Conservation (phyloP, 2,888 invertebrate species). For the Scaptomyza caliginosa region DNA sequence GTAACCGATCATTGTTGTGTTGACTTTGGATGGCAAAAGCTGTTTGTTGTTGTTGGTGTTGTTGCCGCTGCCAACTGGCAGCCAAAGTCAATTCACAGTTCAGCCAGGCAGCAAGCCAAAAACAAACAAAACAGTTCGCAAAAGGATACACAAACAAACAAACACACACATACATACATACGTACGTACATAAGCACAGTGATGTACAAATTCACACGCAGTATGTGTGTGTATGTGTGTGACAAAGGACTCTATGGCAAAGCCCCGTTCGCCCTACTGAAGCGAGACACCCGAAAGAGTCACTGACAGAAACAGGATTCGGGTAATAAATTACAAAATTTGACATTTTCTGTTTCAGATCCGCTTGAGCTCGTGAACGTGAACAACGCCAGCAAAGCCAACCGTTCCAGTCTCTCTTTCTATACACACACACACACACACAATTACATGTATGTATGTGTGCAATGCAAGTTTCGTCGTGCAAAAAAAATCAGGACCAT, state of each 20-base stretch:
- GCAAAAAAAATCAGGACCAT: constrained; percentile 25
- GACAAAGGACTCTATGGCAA: constrained; percentile 63
- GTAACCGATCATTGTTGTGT: constrained; percentile 70
- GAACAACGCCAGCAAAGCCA: constrained; percentile 34
- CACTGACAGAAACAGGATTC: constrained; percentile 83
- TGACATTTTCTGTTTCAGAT: constrained; percentile 84
- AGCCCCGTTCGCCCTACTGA: constrained; percentile 36
- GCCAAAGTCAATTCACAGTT: constrained; percentile 76
- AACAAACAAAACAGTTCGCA: constrained; percentile 57
- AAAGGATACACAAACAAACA: constrained; percentile 46
- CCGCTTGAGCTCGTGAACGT: constrained; percentile 78
- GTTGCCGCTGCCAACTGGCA: constrained; percentile 63
- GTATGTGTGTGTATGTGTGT: constrained; percentile 55
- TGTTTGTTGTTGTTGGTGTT: constrained; percentile 48
- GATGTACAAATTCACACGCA: constrained; percentile 72
- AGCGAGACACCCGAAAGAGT: constrained; percentile 72
- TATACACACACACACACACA: constrained; percentile 1
- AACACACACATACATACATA: constrained; percentile 31
- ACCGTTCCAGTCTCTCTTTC: constrained; percentile 17
- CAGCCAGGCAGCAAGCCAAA: constrained; percentile 54
- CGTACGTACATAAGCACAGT: constrained; percentile 20
- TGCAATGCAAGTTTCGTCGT: constrained; percentile 34
- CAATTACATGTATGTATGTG: constrained; percentile 3
- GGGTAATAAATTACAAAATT: constrained; percentile 84
- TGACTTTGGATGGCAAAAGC: constrained; percentile 73